Base-by-base conservation (phyloP, 2,113 vertebrate genomes). In the Aythya baeri region DNA sequence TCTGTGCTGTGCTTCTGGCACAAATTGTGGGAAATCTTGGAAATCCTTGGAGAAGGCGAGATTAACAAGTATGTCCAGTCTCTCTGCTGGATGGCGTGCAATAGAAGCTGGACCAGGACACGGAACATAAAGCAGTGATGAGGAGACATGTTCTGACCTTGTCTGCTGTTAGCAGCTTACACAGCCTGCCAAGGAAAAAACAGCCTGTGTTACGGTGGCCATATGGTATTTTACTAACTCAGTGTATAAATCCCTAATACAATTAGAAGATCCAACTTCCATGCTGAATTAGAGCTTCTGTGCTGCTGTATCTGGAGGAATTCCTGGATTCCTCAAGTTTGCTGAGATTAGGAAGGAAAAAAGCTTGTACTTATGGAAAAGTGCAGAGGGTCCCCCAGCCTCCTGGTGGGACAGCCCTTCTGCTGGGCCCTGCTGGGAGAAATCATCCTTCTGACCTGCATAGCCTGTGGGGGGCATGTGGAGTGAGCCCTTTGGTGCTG, bases 181-280 rank as follows among this genome's bases (percentile, higher is more conserved):
- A 16, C 41, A 85, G 77, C 67, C 92, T 93, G 78, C 87, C 82
- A 63, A 73, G 91, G 79, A 66, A 96, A 94, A 95, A 76, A 8
- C 91, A 88, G 86, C 72, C 89, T 91, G 89, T 70, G 54, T 74
- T 92, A 88, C 55, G 49, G 46, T 34, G 52, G 68, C 95, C 96
- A 96, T 93, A 96, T 95, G 96, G 96, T 85, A 96, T 93, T 92
- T 83, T 68, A 72, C 83, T 89, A 72, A 92, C 91, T 88, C 38
- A 1, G 63, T 81, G 70, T 92, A 83, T 91, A 97, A 97, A 97
- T 93, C 96, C 87, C 85, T 97, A 96, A 96, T 94, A 95, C 93
- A 96, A 95, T 97, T 96, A 97, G 71, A 93, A 92, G 91, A 92
- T 93, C 76, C 83, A 87, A 25, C 63, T 59, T 96, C 91, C 79